Percentiles rank a stretch among this genome's conserved stretches.
phyloP scores from a whole-genome alignment of 2,797 vertebrate genomes.

The Enteromius fasciolatus region DNA sequence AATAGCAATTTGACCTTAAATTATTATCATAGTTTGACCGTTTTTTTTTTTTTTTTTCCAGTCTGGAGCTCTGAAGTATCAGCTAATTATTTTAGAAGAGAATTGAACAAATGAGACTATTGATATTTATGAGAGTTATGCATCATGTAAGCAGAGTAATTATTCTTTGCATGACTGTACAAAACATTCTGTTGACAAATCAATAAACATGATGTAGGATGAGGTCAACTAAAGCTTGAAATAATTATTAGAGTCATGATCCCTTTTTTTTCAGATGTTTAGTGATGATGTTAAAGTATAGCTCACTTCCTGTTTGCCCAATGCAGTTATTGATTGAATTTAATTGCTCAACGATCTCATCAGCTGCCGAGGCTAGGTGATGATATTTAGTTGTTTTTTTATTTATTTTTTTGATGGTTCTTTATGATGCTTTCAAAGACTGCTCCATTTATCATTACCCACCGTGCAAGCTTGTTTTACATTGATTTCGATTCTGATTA shows the following conservation, averaged over 20 bases:
- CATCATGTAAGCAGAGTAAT: constrained; percentile 4
- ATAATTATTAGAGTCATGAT: constrained; percentile 18
- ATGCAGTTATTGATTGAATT: constrained; percentile 31
- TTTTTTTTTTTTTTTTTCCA: too few relatives aligned
- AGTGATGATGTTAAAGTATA: constrained; percentile 18
- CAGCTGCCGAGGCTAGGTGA: not conserved
- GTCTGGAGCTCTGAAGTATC: not conserved
- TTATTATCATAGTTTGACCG: not conserved
- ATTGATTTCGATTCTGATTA: constrained; percentile 48
- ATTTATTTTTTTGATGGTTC: constrained; percentile 22
- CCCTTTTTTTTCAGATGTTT: constrained; percentile 11
- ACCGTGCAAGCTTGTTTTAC: constrained; percentile 20
- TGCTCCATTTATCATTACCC: constrained; percentile 27
- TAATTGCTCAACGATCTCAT: constrained; percentile 33
- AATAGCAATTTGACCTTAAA: not conserved
- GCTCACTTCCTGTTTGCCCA: constrained; percentile 40
- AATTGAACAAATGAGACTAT: not conserved
- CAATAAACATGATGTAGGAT: constrained; percentile 17
- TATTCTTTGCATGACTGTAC: not conserved
- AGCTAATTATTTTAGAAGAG: not conserved
- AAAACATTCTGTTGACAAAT: constrained; percentile 21
- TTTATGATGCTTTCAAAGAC: constrained; percentile 29
- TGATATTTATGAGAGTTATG: constrained; percentile 4
- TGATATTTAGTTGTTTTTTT: constrained; percentile 17
- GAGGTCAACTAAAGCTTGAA: constrained; percentile 38